phyloP scores from a whole-genome alignment of 1,140 invertebrate species.

The Pollicipes pollicipes region DNA sequence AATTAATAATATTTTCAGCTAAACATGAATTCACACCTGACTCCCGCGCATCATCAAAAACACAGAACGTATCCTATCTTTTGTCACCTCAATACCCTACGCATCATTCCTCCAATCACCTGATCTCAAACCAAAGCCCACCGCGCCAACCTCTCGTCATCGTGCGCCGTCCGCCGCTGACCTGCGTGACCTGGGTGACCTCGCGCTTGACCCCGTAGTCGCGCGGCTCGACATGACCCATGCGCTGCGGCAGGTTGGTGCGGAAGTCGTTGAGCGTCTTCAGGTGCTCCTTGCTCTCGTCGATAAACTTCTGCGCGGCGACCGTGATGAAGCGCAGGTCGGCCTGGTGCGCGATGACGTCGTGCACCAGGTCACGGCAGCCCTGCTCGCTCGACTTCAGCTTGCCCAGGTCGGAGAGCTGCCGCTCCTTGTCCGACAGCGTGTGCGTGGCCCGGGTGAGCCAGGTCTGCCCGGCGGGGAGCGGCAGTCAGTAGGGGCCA shows the following conservation, averaged over 20 bases:
- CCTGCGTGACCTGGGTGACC: constrained; percentile 7
- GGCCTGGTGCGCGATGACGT: constrained; percentile 85
- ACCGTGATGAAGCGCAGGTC: constrained; percentile 86
- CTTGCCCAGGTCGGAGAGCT: constrained; percentile 56
- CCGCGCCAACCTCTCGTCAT: no score
- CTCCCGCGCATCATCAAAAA: no score
- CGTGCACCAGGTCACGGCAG: constrained; percentile 67
- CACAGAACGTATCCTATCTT: no score
- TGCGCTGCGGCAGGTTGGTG: constrained; percentile 50
- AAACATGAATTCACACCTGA: no score
- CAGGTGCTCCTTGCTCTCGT: constrained; percentile 75
- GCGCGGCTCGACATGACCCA: constrained; percentile 53
- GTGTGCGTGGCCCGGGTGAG: constrained; percentile 55
- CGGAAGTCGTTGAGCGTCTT: constrained; percentile 64
- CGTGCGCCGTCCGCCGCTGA: no score
- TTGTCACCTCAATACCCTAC: no score
- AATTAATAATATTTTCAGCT: no score
- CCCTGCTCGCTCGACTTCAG: constrained; percentile 49
- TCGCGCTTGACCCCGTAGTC: constrained; percentile 50
- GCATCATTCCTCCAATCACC: no score
- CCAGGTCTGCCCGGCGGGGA: constrained; percentile 35
- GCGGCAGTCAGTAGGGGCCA: no score
- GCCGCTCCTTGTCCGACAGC: constrained; percentile 69
- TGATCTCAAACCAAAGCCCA: no score
- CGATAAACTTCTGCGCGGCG: constrained; percentile 83